phyloP scores from a whole-genome alignment of 2,113 vertebrate genomes.

The Ahaetulla prasina region DNA sequence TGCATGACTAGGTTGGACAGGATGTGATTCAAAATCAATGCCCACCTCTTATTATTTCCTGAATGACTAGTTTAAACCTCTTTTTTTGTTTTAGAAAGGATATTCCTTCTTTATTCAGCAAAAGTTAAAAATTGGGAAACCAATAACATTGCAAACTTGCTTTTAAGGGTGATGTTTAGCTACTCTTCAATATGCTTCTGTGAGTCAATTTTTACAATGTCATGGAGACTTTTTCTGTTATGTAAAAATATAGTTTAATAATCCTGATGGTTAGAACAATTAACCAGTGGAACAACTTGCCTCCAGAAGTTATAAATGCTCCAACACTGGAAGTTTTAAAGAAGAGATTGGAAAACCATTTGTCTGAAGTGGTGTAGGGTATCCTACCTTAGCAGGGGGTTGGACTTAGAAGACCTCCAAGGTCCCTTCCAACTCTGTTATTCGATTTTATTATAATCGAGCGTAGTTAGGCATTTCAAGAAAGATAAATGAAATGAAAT shows the following conservation, averaged over 20 bases:
- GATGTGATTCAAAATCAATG: neutral
- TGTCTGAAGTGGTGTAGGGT: too few species aligned
- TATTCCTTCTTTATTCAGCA: neutral
- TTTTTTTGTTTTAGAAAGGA: neutral
- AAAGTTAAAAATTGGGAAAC: neutral
- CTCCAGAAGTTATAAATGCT: too few species aligned
- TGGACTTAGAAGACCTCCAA: too few species aligned
- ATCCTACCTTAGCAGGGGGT: too few species aligned
- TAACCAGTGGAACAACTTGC: too few species aligned
- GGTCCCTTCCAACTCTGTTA: too few species aligned
- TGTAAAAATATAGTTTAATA: neutral
- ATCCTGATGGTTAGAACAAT: too few species aligned
- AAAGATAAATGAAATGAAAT: neutral
- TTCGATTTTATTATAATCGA: neutral
- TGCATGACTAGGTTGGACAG: neutral
- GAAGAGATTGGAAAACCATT: too few species aligned
- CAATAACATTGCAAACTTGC: neutral
- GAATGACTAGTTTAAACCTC: neutral
- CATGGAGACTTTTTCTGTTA: neutral
- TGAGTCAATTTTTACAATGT: neutral
- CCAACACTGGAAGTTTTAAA: too few species aligned
- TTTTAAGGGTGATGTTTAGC: neutral
- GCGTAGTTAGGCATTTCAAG: neutral
- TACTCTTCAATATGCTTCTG: neutral
- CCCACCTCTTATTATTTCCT: neutral